Evolutionary conservation across 2,797 vertebrate species (phyloP).

Genomic region (Nannoperca obscura): DNA sequence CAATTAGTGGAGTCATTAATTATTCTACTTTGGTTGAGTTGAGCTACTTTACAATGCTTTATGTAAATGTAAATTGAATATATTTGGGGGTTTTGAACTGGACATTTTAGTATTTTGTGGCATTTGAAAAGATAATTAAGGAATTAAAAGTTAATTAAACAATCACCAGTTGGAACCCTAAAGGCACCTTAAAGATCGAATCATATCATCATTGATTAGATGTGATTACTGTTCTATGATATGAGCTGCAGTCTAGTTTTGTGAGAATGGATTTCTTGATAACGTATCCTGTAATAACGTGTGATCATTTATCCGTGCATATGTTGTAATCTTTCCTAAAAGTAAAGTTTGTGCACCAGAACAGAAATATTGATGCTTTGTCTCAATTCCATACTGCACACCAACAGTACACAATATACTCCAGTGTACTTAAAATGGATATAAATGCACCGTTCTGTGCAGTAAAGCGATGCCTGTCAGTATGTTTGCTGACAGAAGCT

Average conservation of each 20-base stretch:
- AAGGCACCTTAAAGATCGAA: too few relatives aligned
- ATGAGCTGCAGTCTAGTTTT: not conserved
- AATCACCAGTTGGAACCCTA: not conserved
- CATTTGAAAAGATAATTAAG: not conserved
- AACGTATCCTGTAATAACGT: not conserved
- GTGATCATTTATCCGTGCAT: not conserved
- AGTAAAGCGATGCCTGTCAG: not conserved
- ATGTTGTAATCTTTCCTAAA: not conserved
- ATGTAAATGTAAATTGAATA: not conserved
- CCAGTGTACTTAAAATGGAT: too few relatives aligned
- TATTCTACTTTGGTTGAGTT: not conserved
- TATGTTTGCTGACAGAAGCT: not conserved
- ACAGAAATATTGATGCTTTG: not conserved
- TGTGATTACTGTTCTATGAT: not conserved
- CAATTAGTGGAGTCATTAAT: too few relatives aligned
- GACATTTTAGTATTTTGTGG: not conserved
- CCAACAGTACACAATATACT: not conserved
- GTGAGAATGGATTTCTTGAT: not conserved
- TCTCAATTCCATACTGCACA: not conserved
- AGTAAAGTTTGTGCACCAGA: not conserved
- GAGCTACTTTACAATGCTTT: not conserved
- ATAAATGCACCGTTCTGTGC: too few relatives aligned
- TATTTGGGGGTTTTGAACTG: not conserved
- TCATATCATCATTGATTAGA: too few relatives aligned
- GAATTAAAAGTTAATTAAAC: not conserved